Base-by-base conservation (phyloP, 2,797 vertebrate genomes). In the Alauda arvensis region DNA sequence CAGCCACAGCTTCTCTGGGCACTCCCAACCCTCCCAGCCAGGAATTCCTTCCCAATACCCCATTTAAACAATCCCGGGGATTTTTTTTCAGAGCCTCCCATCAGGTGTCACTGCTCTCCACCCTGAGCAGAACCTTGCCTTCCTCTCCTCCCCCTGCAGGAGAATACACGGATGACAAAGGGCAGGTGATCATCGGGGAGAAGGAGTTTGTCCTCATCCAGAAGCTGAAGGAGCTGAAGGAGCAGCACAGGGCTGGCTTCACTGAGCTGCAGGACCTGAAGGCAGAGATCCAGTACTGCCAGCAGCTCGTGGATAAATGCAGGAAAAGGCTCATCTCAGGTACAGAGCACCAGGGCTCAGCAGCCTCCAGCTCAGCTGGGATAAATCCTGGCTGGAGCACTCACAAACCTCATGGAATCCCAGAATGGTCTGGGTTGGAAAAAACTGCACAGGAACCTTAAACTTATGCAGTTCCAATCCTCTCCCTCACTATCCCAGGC, bases 241-340 rank as follows among this genome's bases (percentile, higher is more conserved):
- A 96, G 43, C 93, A 95, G 65, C 98, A 98, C 95, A 97, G 96
- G 26, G 88, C 85, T 6, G 96, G 96, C 49, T 97, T 95, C 1
- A 81, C 97, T 8, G 97, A 97, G 26, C 92, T 98, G 91, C 77
- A 91, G 4, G 95, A 97, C 88, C 97, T 98, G 79, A 97, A 95
- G 91, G 96, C 97, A 4, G 98, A 99, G 86, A 96, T 98, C 93
- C 97, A 97, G 92, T 98, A 98, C 96, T 98, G 98, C 93, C 96
- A 98, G 70, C 95, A 95, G 31, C 96, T 99, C 53, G 97, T 99
- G 94, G 97, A 98, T 45, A 98, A 97, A 92, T 98, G 98, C 77
- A 93, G 97, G 31, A 92, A 92, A 33, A 97, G 96, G 45, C 96
- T 99, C 69, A 78, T 98, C 70, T 94, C 96, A 48, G 98, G 98